Conservation (phyloP, 2,797 vertebrate species). For the Alfaro cultratus region DNA sequence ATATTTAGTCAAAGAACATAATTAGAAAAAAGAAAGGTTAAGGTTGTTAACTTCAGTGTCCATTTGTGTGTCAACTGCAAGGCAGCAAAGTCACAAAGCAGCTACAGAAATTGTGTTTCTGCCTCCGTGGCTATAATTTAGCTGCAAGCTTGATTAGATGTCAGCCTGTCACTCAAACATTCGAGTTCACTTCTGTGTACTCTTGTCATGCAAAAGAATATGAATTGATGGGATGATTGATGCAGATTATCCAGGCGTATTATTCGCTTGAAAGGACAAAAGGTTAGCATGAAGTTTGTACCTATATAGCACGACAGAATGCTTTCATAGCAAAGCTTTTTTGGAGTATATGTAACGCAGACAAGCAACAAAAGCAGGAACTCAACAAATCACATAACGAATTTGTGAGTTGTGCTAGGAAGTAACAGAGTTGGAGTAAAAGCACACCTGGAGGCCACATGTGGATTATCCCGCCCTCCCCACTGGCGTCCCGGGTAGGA, state of each 20-base stretch:
- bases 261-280: constrained; percentile 8
- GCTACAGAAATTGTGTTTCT: constrained; percentile 59
- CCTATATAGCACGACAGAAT: constrained; percentile 18
- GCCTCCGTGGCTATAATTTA: constrained; percentile 45
- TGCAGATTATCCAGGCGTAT: constrained; percentile 39
- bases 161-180: constrained; percentile 40
- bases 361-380: constrained; percentile 8
- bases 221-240: constrained; percentile 47
- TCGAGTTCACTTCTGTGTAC: neutral
- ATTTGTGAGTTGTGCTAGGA: constrained; percentile 19
- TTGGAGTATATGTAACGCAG: neutral
- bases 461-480: constrained; percentile 48
- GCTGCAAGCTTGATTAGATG: constrained; percentile 18
- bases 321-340: neutral
- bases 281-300: constrained; percentile 11
- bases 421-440: constrained; percentile 28
- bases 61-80: constrained; percentile 38
- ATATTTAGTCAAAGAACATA: constrained; percentile 18
- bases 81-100: constrained; percentile 34
- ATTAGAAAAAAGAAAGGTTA: constrained; percentile 39
- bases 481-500: constrained; percentile 38
- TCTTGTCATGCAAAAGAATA: constrained; percentile 10
- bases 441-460: constrained; percentile 82
- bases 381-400: neutral
- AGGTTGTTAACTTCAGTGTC: constrained; percentile 60